Evolutionary conservation across 1,140 invertebrate genomes (phyloP).

Genomic region (Chrysomallon squamiferum): DNA sequence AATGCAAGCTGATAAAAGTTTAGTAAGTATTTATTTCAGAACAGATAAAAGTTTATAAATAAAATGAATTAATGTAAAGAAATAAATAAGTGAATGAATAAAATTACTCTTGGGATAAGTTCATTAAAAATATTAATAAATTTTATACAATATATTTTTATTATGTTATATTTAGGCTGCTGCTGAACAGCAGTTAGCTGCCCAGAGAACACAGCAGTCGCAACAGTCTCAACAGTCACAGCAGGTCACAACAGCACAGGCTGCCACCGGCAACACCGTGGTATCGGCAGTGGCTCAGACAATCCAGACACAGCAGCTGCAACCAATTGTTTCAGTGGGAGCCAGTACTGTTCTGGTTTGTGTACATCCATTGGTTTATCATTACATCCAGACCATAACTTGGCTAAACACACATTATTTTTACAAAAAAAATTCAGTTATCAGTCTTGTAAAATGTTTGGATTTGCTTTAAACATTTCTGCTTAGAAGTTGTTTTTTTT

Average conservation of each 20-base stretch:
- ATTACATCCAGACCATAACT: neutral
- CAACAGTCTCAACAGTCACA: slow-evolving; percentile 10
- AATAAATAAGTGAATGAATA: too few species aligned
- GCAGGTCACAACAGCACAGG: slow-evolving; percentile 21
- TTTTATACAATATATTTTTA: too few species aligned
- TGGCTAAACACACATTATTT: neutral
- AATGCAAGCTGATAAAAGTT: neutral
- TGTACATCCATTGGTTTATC: slow-evolving; percentile 30
- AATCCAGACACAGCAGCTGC: slow-evolving; percentile 39
- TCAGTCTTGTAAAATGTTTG: neutral
- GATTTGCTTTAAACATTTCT: neutral
- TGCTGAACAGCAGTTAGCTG: slow-evolving; percentile 7
- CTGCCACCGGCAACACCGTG: slow-evolving; percentile 14
- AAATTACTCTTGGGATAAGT: too few species aligned
- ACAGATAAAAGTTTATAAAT: neutral
- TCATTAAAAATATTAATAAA: too few species aligned
- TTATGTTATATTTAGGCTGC: slow-evolving; percentile 6
- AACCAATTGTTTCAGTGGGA: slow-evolving; percentile 43
- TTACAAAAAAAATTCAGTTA: neutral
- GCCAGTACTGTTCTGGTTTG: slow-evolving; percentile 43
- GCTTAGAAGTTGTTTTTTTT: neutral
- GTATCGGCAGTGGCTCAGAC: slow-evolving; percentile 29
- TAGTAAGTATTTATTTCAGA: neutral
- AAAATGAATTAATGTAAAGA: neutral
- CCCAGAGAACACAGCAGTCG: slow-evolving; percentile 19